A percentile compares a stretch with the other conserved stretches of the same genome.
phyloP scores from a whole-genome alignment of 2,888 invertebrate species.

The Polylopha cassiicola region DNA sequence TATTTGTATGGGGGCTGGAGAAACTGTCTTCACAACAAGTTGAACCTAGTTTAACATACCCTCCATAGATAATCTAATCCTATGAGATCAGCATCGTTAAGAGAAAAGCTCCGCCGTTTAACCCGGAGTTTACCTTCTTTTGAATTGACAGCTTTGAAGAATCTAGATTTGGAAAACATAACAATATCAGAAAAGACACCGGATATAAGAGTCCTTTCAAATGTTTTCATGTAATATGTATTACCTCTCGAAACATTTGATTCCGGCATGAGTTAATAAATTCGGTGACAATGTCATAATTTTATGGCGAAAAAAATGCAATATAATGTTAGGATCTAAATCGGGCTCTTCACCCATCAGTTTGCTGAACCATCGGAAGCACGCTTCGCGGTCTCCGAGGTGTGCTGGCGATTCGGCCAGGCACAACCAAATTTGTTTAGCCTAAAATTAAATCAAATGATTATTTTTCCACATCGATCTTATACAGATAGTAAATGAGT shows the following conservation, averaged over 20 bases:
- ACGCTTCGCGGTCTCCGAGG: slow-evolving; percentile 94
- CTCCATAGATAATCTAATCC: slow-evolving; percentile 98
- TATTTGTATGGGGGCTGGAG: too few relatives aligned
- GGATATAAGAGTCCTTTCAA: too few relatives aligned
- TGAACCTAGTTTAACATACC: slow-evolving; percentile 71
- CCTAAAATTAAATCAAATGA: slow-evolving; percentile 61
- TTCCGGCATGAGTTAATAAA: slow-evolving; percentile 94
- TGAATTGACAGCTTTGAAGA: slow-evolving; percentile 96
- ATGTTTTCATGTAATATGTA: neutral
- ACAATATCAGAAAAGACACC: neutral
- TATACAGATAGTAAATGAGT: too few relatives aligned
- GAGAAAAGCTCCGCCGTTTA: slow-evolving; percentile 89
- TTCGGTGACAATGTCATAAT: slow-evolving; percentile 94
- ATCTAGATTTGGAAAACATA: slow-evolving; percentile 67
- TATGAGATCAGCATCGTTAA: slow-evolving; percentile 96
- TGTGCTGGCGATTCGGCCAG: slow-evolving; percentile 96
- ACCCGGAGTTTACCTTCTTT: slow-evolving; percentile 95
- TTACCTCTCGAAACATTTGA: slow-evolving; percentile 88
- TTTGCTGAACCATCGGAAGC: slow-evolving; percentile 99
- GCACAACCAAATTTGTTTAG: slow-evolving; percentile 97
- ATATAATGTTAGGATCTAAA: slow-evolving; percentile 95
- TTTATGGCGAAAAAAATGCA: slow-evolving; percentile 97
- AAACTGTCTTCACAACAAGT: too few relatives aligned
- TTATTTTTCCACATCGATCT: too few relatives aligned
- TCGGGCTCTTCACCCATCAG: slow-evolving; percentile 98